Evolutionary conservation across 2,113 vertebrate genomes (phyloP).

Genomic region (Tetraodon nigroviridis): DNA sequence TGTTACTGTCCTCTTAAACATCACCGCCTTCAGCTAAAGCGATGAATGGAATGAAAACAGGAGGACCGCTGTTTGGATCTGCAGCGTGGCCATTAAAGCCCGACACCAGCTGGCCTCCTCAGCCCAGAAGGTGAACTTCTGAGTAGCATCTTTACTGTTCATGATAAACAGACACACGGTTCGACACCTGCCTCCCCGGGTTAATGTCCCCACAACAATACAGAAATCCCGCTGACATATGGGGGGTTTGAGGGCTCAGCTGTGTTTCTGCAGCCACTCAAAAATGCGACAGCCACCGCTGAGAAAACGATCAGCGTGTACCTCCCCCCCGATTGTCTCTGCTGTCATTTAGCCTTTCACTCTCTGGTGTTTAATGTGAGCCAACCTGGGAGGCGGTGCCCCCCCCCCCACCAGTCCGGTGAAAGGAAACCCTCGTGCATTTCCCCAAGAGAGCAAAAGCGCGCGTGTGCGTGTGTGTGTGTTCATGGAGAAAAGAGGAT

Average conservation of each 20-base stretch:
- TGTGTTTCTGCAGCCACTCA: constrained; percentile 29
- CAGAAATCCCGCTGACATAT: constrained; percentile 36
- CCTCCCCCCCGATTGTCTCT: constrained; percentile 20
- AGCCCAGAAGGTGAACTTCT: too few relatives aligned
- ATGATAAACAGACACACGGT: background rate
- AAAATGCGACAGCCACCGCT: constrained; percentile 42
- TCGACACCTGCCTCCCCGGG: constrained; percentile 30
- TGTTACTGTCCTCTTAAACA: too few relatives aligned
- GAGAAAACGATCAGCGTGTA: constrained; percentile 45
- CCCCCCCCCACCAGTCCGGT: constrained; percentile 25
- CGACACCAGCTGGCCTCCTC: too few relatives aligned
- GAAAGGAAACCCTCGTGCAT: constrained; percentile 48
- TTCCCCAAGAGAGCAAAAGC: constrained; percentile 9
- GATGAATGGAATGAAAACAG: too few relatives aligned
- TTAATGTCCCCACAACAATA: constrained; percentile 28
- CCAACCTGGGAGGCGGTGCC: constrained; percentile 22
- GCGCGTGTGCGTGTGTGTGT: constrained; percentile 1
- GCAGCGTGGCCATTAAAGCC: too few relatives aligned
- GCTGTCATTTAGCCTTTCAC: constrained; percentile 32
- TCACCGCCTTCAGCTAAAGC: too few relatives aligned
- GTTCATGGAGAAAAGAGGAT: constrained; percentile 16
- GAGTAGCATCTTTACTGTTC: too few relatives aligned
- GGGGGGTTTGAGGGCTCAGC: constrained; percentile 45
- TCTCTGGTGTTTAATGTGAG: constrained; percentile 32
- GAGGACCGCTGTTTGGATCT: too few relatives aligned